Base-by-base conservation (phyloP, 2,113 vertebrate genomes). In the Columba livia region DNA sequence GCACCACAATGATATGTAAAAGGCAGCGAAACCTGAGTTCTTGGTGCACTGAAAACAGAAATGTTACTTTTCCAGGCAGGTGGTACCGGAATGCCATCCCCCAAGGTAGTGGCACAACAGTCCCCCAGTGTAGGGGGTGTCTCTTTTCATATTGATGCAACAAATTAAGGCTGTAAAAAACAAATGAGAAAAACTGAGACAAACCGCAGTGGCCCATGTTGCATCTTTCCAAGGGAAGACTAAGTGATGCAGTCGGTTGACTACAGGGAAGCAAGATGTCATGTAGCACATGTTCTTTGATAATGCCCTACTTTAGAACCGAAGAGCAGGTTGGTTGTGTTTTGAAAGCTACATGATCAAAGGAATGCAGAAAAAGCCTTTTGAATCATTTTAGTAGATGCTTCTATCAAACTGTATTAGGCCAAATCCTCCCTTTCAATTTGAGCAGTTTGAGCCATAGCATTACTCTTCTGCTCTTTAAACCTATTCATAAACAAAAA, bases 301-400 rank as follows among this genome's bases (percentile, higher is more conserved):
- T 94, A 96, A 94, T 89, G 84, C 66, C 94, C 96, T 95, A 95
- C 87, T 96, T 96, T 79, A 84, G 81, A 94, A 91, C 84, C 81
- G 87, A 82, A 94, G 87, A 95, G 93, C 73, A 91, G 77, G 93
- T 84, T 94, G 94, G 90, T 94, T 89, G 94, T 92, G 78, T 95
- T 97, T 94, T 87, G 84, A 94, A 95, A 94, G 89, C 93, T 79
- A 79, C 61, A 69, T 75, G 93, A 97, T 96, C 95, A 97, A 96
- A 97, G 70, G 66, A 93, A 94, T 75, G 92, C 89, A 87, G 86
- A 94, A 96, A 95, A 92, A 87, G 62, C 70, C 89, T 87, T 92
- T 16, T 92, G 93, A 94, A 94, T 91, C 48, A 89, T 94, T 96
- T 96, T 91, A 82, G 91, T 95, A 71, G 92, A 94, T 56, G 82